phyloP scores from a whole-genome alignment of 2,797 vertebrate species.

The Typhlichthys subterraneus region DNA sequence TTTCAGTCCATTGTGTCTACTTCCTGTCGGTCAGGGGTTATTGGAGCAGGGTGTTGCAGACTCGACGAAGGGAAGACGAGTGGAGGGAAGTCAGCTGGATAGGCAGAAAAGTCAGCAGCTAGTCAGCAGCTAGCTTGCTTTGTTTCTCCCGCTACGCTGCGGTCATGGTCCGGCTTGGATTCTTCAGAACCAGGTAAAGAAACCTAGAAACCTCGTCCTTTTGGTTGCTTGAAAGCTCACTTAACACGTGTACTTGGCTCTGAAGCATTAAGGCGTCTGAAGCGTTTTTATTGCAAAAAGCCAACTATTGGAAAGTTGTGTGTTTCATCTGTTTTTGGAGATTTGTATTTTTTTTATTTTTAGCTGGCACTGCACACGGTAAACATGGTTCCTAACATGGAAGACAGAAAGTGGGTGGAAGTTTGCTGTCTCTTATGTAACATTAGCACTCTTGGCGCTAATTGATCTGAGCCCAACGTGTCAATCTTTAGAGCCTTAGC shows the following conservation, averaged over 20 bases:
- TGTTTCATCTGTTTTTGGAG: not conserved
- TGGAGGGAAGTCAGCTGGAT: constrained; percentile 74
- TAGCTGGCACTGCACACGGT: not conserved
- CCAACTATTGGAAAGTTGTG: not conserved
- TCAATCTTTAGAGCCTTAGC: no score
- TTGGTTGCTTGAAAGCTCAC: not conserved
- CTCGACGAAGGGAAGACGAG: constrained; percentile 66
- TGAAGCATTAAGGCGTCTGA: not conserved
- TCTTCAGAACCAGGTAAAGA: constrained; percentile 60
- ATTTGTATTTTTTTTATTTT: not conserved
- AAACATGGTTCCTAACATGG: constrained; percentile 3
- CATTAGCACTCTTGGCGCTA: constrained; percentile 4
- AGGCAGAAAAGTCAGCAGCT: constrained; percentile 79
- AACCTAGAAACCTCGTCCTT: not conserved
- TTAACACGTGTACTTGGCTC: not conserved
- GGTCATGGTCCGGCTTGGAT: not conserved
- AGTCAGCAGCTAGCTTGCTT: constrained; percentile 56
- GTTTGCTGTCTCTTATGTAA: constrained; percentile 28
- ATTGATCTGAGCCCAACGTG: constrained; percentile 20
- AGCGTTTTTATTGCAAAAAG: not conserved
- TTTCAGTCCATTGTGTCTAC: constrained; percentile 95
- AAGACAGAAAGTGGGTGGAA: constrained; percentile 30
- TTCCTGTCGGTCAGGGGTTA: constrained; percentile 96
- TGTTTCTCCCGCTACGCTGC: constrained; percentile 24
- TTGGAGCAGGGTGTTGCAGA: constrained; percentile 89